Evolutionary conservation across 2,888 invertebrate genomes (phyloP).

Genomic region (Ormia ochracea): DNA sequence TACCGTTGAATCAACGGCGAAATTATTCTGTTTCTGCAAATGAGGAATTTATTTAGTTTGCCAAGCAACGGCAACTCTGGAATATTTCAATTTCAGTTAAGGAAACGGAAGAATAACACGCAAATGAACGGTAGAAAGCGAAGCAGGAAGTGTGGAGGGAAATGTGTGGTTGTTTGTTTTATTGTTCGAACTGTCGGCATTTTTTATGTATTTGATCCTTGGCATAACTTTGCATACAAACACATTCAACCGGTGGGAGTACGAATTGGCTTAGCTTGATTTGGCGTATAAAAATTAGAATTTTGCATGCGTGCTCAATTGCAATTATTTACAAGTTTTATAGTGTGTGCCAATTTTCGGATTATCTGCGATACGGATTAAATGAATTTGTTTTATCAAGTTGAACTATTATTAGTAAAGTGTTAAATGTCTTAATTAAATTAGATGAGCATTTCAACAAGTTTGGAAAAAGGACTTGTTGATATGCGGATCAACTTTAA

Average conservation of each 20-base stretch:
- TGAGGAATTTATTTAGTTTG: constrained; percentile 64
- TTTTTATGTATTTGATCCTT: not conserved
- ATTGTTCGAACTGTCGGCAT: not conserved
- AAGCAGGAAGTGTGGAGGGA: not conserved
- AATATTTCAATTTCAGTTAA: not conserved
- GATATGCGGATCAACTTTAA: too few species aligned
- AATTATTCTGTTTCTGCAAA: constrained; percentile 4
- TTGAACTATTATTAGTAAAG: constrained; percentile 30
- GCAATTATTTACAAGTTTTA: constrained; percentile 18
- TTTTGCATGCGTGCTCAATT: constrained; percentile 29
- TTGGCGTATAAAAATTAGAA: too few species aligned
- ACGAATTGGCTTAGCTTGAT: constrained; percentile 27
- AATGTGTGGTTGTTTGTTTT: not conserved
- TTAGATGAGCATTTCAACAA: constrained; percentile 36
- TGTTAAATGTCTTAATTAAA: constrained; percentile 58
- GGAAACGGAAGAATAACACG: not conserved
- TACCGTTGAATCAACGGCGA: not conserved
- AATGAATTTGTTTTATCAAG: constrained; percentile 26
- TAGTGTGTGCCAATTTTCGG: not conserved
- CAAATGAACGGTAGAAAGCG: not conserved
- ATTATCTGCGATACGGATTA: constrained; percentile 13
- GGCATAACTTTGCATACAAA: constrained; percentile 14
- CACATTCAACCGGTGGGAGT: not conserved
- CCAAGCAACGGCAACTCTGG: constrained; percentile 77
- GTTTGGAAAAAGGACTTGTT: constrained; percentile 40